phyloP scores from a whole-genome alignment of 35 echinoderm and acorn worm species.

The Anneissia japonica region DNA sequence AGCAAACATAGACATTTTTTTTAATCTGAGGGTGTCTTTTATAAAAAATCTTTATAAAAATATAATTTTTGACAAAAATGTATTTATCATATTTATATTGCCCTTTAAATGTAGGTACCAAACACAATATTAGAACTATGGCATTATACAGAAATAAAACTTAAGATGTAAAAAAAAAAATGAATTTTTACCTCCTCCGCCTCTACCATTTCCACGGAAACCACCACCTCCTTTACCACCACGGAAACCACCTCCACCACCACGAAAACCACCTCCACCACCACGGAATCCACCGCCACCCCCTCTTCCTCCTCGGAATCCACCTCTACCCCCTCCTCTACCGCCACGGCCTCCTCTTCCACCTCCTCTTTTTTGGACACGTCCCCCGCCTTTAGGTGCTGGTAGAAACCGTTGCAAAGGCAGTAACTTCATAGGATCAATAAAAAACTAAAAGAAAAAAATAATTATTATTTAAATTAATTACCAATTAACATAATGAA shows the following conservation, averaged over 20 bases:
- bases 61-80: too few species aligned
- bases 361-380: constrained; percentile 55
- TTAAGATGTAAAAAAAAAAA: too few species aligned
- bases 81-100: too few species aligned
- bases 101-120: too few species aligned
- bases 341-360: neutral
- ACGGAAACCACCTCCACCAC: neutral
- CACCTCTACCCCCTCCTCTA: constrained; percentile 37
- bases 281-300: neutral
- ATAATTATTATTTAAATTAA: too few species aligned
- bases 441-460: constrained; percentile 66
- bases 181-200: too few species aligned
- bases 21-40: too few species aligned
- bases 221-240: constrained; percentile 34
- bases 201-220: constrained; percentile 22
- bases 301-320: constrained; percentile 30
- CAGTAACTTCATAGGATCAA: constrained; percentile 80
- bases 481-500: neutral
- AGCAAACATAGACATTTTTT: too few species aligned
- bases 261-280: neutral
- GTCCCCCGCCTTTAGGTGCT: constrained; percentile 28
- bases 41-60: too few species aligned
- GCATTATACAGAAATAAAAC: too few species aligned
- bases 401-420: constrained; percentile 81
- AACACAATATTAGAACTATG: too few species aligned